phyloP scores from a whole-genome alignment of 1,140 invertebrate genomes.

The Drosophila rhopaloa region DNA sequence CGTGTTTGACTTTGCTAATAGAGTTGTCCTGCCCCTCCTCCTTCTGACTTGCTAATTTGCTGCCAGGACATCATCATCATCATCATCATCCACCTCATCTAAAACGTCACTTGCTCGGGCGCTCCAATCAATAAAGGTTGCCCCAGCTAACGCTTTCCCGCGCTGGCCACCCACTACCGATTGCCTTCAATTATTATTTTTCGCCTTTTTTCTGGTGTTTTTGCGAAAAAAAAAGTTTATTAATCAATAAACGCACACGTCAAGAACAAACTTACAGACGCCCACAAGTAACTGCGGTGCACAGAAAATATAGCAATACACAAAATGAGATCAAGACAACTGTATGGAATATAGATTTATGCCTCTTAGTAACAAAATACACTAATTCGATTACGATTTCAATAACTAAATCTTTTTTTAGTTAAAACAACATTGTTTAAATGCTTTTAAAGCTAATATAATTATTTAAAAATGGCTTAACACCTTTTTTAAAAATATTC shows the following conservation, averaged over 20 bases:
- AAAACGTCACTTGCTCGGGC: slow-evolving; percentile 24
- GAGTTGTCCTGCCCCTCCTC: slow-evolving; percentile 51
- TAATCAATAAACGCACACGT: slow-evolving; percentile 77
- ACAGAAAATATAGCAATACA: neutral
- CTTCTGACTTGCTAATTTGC: slow-evolving; percentile 46
- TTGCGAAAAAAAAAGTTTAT: slow-evolving; percentile 61
- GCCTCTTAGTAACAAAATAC: too few species aligned
- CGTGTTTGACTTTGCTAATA: slow-evolving; percentile 72
- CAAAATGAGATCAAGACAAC: too few species aligned
- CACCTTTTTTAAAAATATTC: too few species aligned
- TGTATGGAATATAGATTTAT: too few species aligned
- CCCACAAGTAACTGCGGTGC: slow-evolving; percentile 15
- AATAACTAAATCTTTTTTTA: too few species aligned
- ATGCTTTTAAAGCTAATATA: too few species aligned
- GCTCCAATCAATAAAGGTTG: slow-evolving; percentile 68
- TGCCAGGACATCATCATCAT: slow-evolving; percentile 61
- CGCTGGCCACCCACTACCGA: slow-evolving; percentile 2
- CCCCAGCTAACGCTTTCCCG: slow-evolving; percentile 20
- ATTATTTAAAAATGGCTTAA: too few species aligned
- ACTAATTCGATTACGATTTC: too few species aligned
- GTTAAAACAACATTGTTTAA: too few species aligned
- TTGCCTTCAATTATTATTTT: slow-evolving; percentile 51
- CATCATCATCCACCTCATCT: slow-evolving; percentile 20
- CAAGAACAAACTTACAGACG: slow-evolving; percentile 50
- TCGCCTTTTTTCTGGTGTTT: slow-evolving; percentile 50